Base-by-base conservation (phyloP, 2,113 vertebrate species). In the Nipponia nippon region DNA sequence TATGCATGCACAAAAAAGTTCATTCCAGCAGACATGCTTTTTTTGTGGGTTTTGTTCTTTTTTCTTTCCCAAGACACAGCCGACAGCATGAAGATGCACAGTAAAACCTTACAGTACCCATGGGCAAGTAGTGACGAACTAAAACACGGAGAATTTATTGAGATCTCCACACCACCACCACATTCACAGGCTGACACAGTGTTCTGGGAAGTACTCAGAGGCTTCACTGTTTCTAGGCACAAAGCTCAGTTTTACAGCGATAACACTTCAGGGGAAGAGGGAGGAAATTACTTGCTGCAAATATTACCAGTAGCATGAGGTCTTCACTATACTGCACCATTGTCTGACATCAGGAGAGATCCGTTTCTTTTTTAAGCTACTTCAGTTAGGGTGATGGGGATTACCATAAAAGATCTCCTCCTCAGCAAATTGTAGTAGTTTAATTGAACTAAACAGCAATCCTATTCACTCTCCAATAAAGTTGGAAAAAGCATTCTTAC, bases 11-110 rank as follows among this genome's bases (percentile, higher is more conserved):
- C 21, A 50, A 40, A 34, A 36, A 26, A 4, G 2, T 18, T 56
- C 29, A 56, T 25, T 32, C 12, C 1, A 16, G 27, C 29, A 62
- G 27, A 55, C 0, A 4, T 1, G 3, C 7, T 6, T 5, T 9
- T 23, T 63, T 44, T 6, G 3, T 13, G 4, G 6, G 22, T 9
- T 82, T 47, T 21, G 4, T n/a, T n/a, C 7, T 21, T 65, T 63
- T 40, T 40, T 10, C 9, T 50, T 55, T 69, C 38, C 17, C 13
- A 34, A 17, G 34, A 83, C 26, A 58, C 63, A 87, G 59, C 20
- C 25, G 16, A n/a, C 20, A 40, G 42, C 16, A 30, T 2, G 2
- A 73, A 83, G 26, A 49, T 5, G 12, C 13, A 18, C 11, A 34
- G 13, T 22, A 84, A 53, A 52, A 75, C 29, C 22, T 62, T 22